phyloP scores from a whole-genome alignment of 2,113 vertebrate genomes.

The Pseudonaja textilis region DNA sequence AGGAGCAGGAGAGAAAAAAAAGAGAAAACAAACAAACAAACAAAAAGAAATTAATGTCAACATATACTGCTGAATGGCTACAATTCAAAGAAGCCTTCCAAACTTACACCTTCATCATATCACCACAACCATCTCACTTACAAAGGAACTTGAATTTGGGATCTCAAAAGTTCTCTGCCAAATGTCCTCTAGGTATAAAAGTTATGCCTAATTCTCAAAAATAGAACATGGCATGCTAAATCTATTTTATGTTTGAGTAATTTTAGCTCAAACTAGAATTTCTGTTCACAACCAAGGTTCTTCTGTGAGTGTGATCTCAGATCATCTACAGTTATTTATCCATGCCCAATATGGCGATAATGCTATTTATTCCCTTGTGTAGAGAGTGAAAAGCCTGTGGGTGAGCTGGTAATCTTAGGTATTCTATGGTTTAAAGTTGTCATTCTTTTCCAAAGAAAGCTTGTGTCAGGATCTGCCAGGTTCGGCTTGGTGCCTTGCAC shows the following conservation, averaged over 20 bases:
- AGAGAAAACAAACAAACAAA: conserved; percentile 46
- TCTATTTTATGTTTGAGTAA: background rate
- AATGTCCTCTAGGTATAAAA: background rate
- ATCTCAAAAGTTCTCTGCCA: background rate
- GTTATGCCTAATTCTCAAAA: background rate
- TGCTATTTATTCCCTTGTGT: background rate
- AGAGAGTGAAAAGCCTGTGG: background rate
- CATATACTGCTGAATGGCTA: conserved; percentile 42
- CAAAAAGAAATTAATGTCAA: conserved; percentile 64
- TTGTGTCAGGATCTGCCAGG: background rate
- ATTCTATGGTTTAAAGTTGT: background rate
- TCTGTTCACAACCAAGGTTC: background rate
- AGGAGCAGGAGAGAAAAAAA: conserved; percentile 68
- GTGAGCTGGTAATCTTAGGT: background rate
- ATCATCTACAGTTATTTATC: background rate
- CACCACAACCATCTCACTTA: background rate
- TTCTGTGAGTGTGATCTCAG: background rate
- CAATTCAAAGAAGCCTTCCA: conserved; percentile 28
- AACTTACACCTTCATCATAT: background rate
- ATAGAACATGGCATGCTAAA: background rate
- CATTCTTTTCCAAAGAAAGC: background rate
- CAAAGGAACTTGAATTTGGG: conserved; percentile 25
- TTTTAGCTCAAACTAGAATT: background rate
- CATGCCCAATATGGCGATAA: background rate
- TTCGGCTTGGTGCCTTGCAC: background rate